phyloP scores from a whole-genome alignment of 23 tunicate genomes.

The Halocynthia aurantium region DNA sequence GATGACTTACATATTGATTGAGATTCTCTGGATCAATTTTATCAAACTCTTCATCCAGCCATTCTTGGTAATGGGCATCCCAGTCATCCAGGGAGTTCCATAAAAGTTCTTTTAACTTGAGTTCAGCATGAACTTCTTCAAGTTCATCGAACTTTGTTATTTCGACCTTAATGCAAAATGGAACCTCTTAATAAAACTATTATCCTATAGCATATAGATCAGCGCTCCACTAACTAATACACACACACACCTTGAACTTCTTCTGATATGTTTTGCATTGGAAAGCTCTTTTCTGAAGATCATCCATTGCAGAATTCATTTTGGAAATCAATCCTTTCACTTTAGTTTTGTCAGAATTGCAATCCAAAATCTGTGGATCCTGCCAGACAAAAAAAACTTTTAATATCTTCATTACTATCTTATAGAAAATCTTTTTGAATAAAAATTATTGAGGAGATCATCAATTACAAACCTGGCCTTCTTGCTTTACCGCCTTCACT shows the following conservation, averaged over 20 bases:
- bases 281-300: conserved; percentile 82
- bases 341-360: conserved; percentile 57
- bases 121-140: conserved; percentile 97
- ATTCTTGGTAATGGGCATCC: conserved; percentile 62
- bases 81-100: conserved; percentile 99
- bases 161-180: conserved; percentile 56
- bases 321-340: conserved; percentile 54
- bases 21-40: conserved; percentile 77
- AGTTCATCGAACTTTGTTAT: conserved; percentile 95
- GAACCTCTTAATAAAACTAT: background rate
- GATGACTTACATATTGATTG: conserved; percentile 17
- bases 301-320: conserved; percentile 90
- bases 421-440: background rate
- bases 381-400: conserved; percentile 3
- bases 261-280: conserved; percentile 96
- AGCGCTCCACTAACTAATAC: background rate
- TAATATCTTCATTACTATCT: background rate
- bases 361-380: conserved; percentile 96
- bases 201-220: background rate
- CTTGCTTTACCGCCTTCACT: conserved; percentile 84
- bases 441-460: background rate
- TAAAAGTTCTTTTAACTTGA: conserved; percentile 87
- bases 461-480: conserved; percentile 64
- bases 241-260: conserved; percentile 72
- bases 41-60: conserved; percentile 81